Base-by-base conservation (phyloP, 2,888 invertebrate species). In the Spicauda simplicius region DNA sequence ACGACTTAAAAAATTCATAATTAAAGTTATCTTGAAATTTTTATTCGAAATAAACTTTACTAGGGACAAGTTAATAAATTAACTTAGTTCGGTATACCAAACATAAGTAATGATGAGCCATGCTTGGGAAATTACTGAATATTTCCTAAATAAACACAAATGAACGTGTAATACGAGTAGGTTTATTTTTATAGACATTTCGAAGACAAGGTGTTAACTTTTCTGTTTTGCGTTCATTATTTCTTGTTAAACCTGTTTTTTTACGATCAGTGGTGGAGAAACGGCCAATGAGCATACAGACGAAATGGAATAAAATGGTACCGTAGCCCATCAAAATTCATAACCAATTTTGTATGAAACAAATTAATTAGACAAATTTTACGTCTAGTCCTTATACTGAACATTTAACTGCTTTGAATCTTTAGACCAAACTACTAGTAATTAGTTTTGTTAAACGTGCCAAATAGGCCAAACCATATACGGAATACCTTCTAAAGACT, bases 181-280 rank as follows among this genome's bases (percentile, higher is more conserved):
- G 50, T 25, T 18, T 50, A 48, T 52, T 48, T 59, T 60, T 60
- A 60, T 60, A 60, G 60, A 48, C 33, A 52, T 33, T 60, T 60
- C 52, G 52, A 60, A 64, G 64, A 50, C 64, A 30, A 64, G 57
- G 57, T 64, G 64, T 57, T 64, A 57, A 57, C 20, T 57, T 57
- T 64, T 57, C 64, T 64, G 57, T 50, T 64, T 57, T 64, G 19
- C 50, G 48, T 48, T 48, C 41, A 59, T 59, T 59, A 64, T 57
- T 64, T 55, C 57, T 52, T 19, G 20, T 19, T 33, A 56, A 64
- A 50, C 57, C 11, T 48, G 57, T 57, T 64, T 56, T 37, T 48
- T 48, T 25, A 48, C 16, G 48, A 48, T 48, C 48, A 8, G 48
- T 2, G 41, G 41, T 14, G 41, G 14, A 41, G 41, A 48, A 14